A percentile compares a stretch with the other conserved stretches of the same genome.
These are phyloP conservation scores for Mesitornis unicolor DNA, from an alignment of 2,113 vertebrate species.

Conservation along the genomic window DNA sequence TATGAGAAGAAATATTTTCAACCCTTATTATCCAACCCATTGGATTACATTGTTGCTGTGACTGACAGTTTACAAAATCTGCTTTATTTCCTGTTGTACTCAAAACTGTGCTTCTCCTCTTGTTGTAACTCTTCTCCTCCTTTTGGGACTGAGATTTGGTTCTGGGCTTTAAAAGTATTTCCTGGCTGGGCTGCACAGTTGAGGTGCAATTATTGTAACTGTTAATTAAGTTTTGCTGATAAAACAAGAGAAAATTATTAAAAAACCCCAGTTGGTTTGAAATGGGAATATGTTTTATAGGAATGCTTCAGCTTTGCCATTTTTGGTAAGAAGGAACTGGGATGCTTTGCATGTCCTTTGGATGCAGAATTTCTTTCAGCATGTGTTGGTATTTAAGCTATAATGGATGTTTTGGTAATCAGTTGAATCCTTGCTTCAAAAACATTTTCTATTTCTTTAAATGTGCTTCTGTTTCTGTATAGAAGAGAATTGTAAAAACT, in stretches of 20 bases:
- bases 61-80: not conserved
- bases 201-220: not conserved
- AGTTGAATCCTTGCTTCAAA: not conserved
- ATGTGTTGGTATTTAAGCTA: not conserved
- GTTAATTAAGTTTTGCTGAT: not conserved
- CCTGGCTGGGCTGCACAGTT: not conserved
- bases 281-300: not conserved
- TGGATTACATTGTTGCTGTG: not conserved
- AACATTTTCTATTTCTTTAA: not conserved
- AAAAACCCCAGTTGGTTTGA: not conserved
- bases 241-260: not conserved
- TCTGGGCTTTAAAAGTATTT: not conserved
- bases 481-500: not conserved
- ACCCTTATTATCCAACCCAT: not conserved
- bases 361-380: not conserved
- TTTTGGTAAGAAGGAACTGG: not conserved
- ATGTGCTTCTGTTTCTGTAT: not conserved
- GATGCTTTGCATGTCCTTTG: not conserved
- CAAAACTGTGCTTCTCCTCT: not conserved
- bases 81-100: not conserved
- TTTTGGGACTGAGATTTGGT: not conserved
- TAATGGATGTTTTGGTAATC: not conserved
- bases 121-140: not conserved
- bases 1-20: slow-evolving; percentile 8
- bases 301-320: not conserved